phyloP scores from a whole-genome alignment of 2,888 invertebrate genomes.

The Mayetiola destructor region DNA sequence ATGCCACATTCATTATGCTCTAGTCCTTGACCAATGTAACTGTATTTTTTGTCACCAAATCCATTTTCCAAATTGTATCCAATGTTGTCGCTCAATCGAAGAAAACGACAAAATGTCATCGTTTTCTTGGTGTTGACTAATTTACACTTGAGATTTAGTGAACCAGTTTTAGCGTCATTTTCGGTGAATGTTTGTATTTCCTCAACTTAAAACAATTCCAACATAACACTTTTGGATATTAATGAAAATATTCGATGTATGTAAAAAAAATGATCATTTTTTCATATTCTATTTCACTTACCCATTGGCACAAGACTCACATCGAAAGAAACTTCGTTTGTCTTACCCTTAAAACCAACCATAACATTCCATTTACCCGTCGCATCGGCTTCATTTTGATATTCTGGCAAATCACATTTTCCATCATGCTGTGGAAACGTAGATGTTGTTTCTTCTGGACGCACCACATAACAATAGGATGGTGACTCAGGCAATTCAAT shows the following conservation, averaged over 20 bases:
- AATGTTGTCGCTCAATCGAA: constrained; percentile 28
- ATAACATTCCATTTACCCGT: constrained; percentile 38
- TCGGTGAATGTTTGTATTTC: neutral
- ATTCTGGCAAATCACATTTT: constrained; percentile 34
- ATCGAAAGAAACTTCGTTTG: constrained; percentile 33
- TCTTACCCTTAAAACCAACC: constrained; percentile 36
- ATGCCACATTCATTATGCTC: constrained; percentile 36
- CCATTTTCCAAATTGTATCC: constrained; percentile 38
- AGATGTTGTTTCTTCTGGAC: neutral
- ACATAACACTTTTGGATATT: neutral
- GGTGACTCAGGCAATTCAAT: constrained; percentile 2
- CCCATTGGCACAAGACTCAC: constrained; percentile 29
- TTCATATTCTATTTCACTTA: constrained; percentile 15
- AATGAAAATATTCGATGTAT: neutral
- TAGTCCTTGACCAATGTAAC: constrained; percentile 40
- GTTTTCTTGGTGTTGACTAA: constrained; percentile 34
- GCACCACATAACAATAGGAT: constrained; percentile 17
- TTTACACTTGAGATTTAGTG: constrained; percentile 29
- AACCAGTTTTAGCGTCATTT: neutral
- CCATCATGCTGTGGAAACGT: constrained; percentile 28
- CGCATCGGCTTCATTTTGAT: constrained; percentile 34
- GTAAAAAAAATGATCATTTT: neutral
- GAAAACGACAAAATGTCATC: constrained; percentile 39
- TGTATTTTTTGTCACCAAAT: constrained; percentile 36
- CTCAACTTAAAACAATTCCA: constrained; percentile 8